Percentiles rank a stretch among this genome's conserved stretches.
phyloP scores from a whole-genome alignment of 2,113 vertebrate species.

The Elephantulus edwardii region DNA sequence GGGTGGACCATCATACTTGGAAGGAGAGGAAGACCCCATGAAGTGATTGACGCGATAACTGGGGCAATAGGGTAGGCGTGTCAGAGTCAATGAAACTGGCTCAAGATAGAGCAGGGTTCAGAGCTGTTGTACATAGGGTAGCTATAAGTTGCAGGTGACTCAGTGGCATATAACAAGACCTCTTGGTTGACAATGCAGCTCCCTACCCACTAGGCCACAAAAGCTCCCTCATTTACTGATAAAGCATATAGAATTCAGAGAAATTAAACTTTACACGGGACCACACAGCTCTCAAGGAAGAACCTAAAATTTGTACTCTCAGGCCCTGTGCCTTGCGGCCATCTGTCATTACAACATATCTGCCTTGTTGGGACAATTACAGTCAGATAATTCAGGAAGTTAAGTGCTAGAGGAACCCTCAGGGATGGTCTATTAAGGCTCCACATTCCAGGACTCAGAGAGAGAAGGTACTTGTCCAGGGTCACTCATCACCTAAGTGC shows the following conservation, averaged over 20 bases:
- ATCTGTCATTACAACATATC: neutral
- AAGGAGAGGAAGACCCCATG: no score
- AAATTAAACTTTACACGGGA: slow-evolving; percentile 5
- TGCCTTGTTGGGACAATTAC: neutral
- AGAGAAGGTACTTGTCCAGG: neutral
- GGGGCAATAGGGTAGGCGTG: no score
- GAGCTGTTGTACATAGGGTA: no score
- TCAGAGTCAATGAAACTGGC: no score
- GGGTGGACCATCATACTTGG: no score
- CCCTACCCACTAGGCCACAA: no score
- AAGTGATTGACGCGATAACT: no score
- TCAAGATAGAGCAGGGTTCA: no score
- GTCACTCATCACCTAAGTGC: neutral
- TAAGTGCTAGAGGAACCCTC: neutral
- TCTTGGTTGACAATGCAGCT: no score
- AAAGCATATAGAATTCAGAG: neutral
- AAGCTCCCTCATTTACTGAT: no score
- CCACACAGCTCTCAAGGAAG: slow-evolving; percentile 4
- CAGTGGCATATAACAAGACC: no score
- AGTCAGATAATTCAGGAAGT: neutral
- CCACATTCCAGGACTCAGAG: neutral
- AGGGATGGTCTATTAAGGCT: neutral
- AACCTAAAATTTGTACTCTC: neutral
- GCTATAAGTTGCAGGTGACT: no score
- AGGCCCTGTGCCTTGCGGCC: neutral